phyloP scores from a whole-genome alignment of 1,140 invertebrate species.

The Hermetia illucens region DNA sequence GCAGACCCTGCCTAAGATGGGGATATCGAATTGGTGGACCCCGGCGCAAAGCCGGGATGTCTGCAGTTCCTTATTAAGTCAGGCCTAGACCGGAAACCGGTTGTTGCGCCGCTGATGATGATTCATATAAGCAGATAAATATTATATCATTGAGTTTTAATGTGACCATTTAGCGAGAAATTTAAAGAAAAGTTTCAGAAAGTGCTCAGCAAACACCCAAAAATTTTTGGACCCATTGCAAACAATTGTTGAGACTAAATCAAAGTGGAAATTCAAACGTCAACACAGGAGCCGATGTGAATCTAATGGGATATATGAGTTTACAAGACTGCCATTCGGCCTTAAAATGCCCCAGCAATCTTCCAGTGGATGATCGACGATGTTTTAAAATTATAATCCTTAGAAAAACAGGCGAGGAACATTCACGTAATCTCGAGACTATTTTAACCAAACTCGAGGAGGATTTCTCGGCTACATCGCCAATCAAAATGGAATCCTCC shows the following conservation, averaged over 20 bases:
- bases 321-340: conserved; percentile 11
- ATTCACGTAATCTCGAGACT: not conserved
- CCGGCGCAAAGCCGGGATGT: too few relatives aligned
- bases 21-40: too few relatives aligned
- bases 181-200: not conserved
- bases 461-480: too few relatives aligned
- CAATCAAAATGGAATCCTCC: too few relatives aligned
- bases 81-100: too few relatives aligned
- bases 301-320: conserved; percentile 12
- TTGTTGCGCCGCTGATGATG: too few relatives aligned
- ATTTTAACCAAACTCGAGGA: too few relatives aligned
- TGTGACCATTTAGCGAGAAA: not conserved
- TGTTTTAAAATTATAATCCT: not conserved
- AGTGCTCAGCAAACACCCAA: not conserved
- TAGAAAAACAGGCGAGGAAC: too few relatives aligned
- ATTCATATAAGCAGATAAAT: not conserved
- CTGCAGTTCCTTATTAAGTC: too few relatives aligned
- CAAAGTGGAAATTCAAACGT: conserved; percentile 1
- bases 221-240: too few relatives aligned
- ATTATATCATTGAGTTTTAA: not conserved
- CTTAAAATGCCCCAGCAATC: conserved; percentile 10
- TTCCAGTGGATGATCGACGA: conserved; percentile 19
- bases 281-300: conserved; percentile 3
- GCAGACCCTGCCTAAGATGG: too few relatives aligned
- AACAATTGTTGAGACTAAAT: not conserved